Evolutionary conservation across 64 coral and sea anemone genomes (phyloP), one percentile per base, ranked within the genome.

Genomic region (Porites australiensis): DNA sequence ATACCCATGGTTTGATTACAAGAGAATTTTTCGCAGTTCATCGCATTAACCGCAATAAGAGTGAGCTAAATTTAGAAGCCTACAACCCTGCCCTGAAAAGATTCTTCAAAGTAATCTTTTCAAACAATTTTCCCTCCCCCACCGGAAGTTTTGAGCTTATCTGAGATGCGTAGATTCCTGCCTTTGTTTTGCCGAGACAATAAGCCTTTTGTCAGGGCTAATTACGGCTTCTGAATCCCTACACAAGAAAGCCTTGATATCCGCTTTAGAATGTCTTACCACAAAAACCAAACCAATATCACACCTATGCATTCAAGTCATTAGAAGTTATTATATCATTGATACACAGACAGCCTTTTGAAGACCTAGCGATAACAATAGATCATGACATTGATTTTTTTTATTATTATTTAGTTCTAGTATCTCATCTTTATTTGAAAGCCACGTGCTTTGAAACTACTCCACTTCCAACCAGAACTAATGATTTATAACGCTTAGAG

Each of bases 301-400:
- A 27, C 22, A 77, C 77, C 53, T 49, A 43, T 60, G 58, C 23
- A 79, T 79, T 79, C 37, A 79, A 79, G 55, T 21, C 58, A 22
- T 52, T 79, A 79, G 20, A 53, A 79, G n/a, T 60, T 79, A 60
- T 60, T 79, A 37, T 61, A 79, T 57, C 77, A 79, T 27, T 59
- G 77, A 79, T 57, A 77, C 54, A 79, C 53, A 79, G 77, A 58
- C 21, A 54, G 19, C 50, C 51, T 78, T 79, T 79, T 44, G 60
- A 43, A 55, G 21, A 70, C 21, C 66, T 66, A 66, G 13, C 63
- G 27, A 37, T 37, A 37, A 66, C 63, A 18, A 18, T 66, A 19
- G 63, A 19, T 4, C 13, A 5, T 66, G 63, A 66, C 16, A 66
- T 66, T 66, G 63, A 37, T 37, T 37, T 37, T 37, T 37, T 37